A percentile compares a stretch with the other conserved stretches of the same genome.
These are phyloP conservation scores for Griposia aprilina DNA, from an alignment of 2,888 invertebrate species.

Conservation along the genomic window DNA sequence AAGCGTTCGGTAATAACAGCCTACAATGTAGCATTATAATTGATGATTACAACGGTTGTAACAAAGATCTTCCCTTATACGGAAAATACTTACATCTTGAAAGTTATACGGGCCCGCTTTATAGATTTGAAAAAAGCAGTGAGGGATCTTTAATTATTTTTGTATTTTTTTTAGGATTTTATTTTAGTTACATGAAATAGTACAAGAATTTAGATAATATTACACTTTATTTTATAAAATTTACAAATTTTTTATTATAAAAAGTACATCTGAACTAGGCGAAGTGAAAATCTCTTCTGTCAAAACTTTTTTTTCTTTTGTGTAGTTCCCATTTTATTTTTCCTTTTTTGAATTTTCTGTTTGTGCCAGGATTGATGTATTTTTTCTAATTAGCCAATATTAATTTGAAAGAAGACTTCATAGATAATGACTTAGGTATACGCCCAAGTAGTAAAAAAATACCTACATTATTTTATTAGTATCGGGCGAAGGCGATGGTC, in stretches of 20 bases:
- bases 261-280: slow-evolving; percentile 76
- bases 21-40: neutral
- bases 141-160: slow-evolving; percentile 61
- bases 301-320: slow-evolving; percentile 70
- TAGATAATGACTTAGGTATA: neutral
- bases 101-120: slow-evolving; percentile 20
- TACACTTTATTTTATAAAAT: slow-evolving; percentile 72
- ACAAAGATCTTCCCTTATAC: neutral
- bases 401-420: slow-evolving; percentile 17
- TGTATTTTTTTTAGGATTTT: slow-evolving; percentile 55
- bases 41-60: neutral
- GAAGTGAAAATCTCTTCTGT: slow-evolving; percentile 77
- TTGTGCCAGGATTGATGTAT: slow-evolving; percentile 34
- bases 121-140: slow-evolving; percentile 41
- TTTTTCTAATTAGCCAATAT: slow-evolving; percentile 7
- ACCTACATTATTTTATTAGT: too few relatives aligned
- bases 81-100: slow-evolving; percentile 63
- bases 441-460: neutral
- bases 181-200: slow-evolving; percentile 65
- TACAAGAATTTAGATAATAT: slow-evolving; percentile 73
- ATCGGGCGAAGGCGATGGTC: neutral
- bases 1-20: neutral
- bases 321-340: slow-evolving; percentile 48
- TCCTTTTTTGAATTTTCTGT: slow-evolving; percentile 61
- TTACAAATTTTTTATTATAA: slow-evolving; percentile 73